Conservation (phyloP, 2,888 invertebrate genomes). For the Augochlorella aurata region DNA sequence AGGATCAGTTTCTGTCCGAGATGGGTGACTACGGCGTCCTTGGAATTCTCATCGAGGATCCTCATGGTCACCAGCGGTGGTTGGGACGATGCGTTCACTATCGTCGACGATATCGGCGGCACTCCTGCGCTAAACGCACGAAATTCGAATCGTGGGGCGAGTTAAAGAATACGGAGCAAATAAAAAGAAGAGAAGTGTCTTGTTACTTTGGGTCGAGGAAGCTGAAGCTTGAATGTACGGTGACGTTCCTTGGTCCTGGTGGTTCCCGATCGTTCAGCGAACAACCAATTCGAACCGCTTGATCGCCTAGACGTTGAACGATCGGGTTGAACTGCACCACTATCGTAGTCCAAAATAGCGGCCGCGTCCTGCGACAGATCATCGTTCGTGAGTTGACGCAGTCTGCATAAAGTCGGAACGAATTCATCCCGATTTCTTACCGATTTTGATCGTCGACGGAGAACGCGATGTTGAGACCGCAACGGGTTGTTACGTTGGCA, state of each 20-base stretch:
- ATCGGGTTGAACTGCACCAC: conserved; percentile 92
- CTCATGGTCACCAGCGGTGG: conserved; percentile 84
- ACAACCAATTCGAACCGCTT: conserved; percentile 91
- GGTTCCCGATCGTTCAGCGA: conserved; percentile 84
- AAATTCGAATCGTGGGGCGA: conserved; percentile 15
- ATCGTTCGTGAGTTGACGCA: background rate
- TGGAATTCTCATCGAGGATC: conserved; percentile 84
- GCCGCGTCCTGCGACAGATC: conserved; percentile 84
- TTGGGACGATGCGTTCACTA: conserved; percentile 83
- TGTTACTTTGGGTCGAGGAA: conserved; percentile 83
- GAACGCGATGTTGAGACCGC: conserved; percentile 78
- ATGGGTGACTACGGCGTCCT: conserved; percentile 86
- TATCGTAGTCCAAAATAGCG: conserved; percentile 88
- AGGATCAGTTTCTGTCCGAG: conserved; percentile 87
- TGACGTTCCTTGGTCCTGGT: conserved; percentile 82
- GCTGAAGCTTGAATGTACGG: conserved; percentile 84
- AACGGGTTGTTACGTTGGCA: conserved; percentile 51
- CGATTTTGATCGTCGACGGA: conserved; percentile 77
- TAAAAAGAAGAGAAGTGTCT: background rate
- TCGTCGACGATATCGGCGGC: conserved; percentile 81
- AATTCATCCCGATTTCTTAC: conserved; percentile 57
- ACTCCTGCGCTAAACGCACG: conserved; percentile 73
- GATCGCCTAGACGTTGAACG: conserved; percentile 92
- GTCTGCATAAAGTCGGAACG: background rate
- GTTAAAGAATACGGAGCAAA: background rate